Percentiles rank a stretch among this genome's conserved stretches.
These are phyloP conservation scores for Sceloporus undulatus DNA, from an alignment of 2,113 vertebrate genomes.

Conservation along the genomic window DNA sequence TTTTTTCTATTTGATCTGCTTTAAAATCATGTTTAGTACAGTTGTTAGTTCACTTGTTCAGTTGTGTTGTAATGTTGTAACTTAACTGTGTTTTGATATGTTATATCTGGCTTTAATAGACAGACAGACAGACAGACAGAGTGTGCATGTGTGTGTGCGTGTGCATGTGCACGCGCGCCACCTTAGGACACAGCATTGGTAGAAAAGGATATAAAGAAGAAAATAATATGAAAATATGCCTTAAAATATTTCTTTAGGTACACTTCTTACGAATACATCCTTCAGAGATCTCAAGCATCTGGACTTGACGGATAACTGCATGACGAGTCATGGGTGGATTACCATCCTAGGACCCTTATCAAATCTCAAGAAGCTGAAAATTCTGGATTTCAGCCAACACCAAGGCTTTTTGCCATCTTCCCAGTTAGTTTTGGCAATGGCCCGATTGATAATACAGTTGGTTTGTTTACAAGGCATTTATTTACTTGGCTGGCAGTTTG, in stretches of 20 bases:
- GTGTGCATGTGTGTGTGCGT: no score
- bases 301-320: constrained; percentile 63
- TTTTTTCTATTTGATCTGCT: no score
- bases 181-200: no score
- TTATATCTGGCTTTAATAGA: no score
- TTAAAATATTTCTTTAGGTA: constrained; percentile 38
- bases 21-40: no score
- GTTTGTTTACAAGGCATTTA: constrained; percentile 59
- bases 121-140: no score
- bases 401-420: constrained; percentile 54
- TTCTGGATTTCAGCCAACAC: constrained; percentile 67
- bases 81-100: no score
- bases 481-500: constrained; percentile 67
- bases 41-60: no score
- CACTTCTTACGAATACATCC: constrained; percentile 51
- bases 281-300: constrained; percentile 64
- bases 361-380: constrained; percentile 60
- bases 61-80: no score
- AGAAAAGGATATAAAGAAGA: no score
- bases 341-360: constrained; percentile 55
- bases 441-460: constrained; percentile 57
- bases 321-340: constrained; percentile 67
- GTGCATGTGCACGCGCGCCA: no score
- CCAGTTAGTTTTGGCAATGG: constrained; percentile 61
- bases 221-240: no score